Conservation (phyloP, 2,888 invertebrate genomes). For the Heliconius cydno region DNA sequence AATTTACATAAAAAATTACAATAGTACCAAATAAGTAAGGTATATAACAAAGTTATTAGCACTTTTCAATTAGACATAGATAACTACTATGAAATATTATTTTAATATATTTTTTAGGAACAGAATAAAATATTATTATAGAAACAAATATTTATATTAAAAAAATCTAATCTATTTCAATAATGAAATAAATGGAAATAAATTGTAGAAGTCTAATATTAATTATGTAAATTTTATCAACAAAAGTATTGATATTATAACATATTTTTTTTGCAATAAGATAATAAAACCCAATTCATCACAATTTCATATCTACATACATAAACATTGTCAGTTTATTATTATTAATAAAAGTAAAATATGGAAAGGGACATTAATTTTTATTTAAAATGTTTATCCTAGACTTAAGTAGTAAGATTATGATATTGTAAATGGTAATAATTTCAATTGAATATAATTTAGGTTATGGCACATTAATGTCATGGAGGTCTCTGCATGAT, state of each 20-base stretch:
- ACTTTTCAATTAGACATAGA: not conserved
- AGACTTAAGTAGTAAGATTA: not conserved
- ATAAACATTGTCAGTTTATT: too few species aligned
- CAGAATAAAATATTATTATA: too few species aligned
- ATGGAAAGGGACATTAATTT: not conserved
- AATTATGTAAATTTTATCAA: not conserved
- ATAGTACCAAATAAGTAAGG: not conserved
- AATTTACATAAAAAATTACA: constrained; percentile 13
- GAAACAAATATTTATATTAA: too few species aligned
- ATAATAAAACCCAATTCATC: not conserved
- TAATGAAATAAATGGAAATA: too few species aligned
- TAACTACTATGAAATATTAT: not conserved
- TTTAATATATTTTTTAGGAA: too few species aligned
- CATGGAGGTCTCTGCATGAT: too few species aligned
- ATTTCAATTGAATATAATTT: not conserved
- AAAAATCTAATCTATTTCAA: too few species aligned
- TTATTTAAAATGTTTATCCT: not conserved
- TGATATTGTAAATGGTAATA: not conserved
- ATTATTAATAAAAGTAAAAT: too few species aligned
- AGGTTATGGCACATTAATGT: not conserved
- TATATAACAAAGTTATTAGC: not conserved
- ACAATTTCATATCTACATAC: too few species aligned
- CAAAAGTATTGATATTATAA: not conserved
- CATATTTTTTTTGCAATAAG: not conserved
- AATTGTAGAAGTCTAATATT: too few species aligned